phyloP scores from a whole-genome alignment of 2,888 invertebrate genomes.

The Orthosia gracilis region DNA sequence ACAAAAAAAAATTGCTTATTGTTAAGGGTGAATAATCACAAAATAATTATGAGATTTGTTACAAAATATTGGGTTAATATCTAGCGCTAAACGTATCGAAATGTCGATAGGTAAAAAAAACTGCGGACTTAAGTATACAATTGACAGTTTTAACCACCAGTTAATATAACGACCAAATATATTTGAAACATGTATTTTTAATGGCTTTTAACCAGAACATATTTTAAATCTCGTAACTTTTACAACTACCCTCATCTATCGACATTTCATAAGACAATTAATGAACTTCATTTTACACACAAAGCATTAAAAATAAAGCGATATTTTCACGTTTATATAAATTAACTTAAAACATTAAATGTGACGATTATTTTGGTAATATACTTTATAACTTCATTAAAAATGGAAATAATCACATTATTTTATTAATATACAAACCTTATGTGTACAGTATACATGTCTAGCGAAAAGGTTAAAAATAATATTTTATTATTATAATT shows the following conservation, averaged over 20 bases:
- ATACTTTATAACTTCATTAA: conserved; percentile 64
- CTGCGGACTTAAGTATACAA: conserved; percentile 40
- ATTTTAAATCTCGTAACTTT: conserved; percentile 24
- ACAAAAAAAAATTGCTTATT: conserved; percentile 71
- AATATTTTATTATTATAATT: conserved; percentile 40
- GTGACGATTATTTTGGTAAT: conserved; percentile 72
- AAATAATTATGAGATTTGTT: conserved; percentile 69
- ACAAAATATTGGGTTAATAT: conserved; percentile 51
- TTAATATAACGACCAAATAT: conserved; percentile 27
- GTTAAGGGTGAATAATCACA: conserved; percentile 69
- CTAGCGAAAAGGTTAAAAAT: conserved; percentile 64
- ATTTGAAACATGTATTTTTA: conserved; percentile 28
- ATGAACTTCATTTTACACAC: conserved; percentile 60
- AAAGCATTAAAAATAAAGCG: conserved; percentile 64
- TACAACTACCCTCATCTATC: conserved; percentile 43
- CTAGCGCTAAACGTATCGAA: conserved; percentile 27
- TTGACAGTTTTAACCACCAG: conserved; percentile 44
- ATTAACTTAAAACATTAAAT: conserved; percentile 68
- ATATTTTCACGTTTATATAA: conserved; percentile 62
- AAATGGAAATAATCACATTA: conserved; percentile 68
- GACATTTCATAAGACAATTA: conserved; percentile 47
- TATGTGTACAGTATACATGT: conserved; percentile 64
- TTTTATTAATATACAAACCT: conserved; percentile 66
- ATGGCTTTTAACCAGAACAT: conserved; percentile 46
- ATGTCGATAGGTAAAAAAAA: conserved; percentile 51